Evolutionary conservation across 2,113 vertebrate species (phyloP), one percentile per base, ranked within the genome.

Genomic region (Albula goreensis): DNA sequence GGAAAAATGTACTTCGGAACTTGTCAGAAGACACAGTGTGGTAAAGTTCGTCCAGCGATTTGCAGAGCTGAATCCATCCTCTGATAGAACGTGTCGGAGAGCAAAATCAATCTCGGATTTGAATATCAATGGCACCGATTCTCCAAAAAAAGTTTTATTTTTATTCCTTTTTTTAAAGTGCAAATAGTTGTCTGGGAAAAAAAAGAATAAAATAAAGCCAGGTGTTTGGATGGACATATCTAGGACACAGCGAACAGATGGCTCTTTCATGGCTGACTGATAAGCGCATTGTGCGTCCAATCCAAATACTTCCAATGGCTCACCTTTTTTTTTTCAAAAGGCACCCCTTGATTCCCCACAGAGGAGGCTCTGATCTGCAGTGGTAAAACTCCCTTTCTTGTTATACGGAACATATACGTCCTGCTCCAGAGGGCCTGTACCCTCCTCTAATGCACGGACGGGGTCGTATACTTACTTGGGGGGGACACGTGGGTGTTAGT

Each of bases 1-100:
- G 86, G 89, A 91, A 86, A 92, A 87, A 86, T 86, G 88, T 81
- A 88, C 89, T 85, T 74, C 88, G 90, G 60, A 85, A 88, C 88
- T 66, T 86, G 74, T 17, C 56, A 60, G 85, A 87, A 88, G 84
- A 88, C 83, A 12, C 87, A 56, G 83, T 80, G 66, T 77, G 82
- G 56, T 83, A 41, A 80, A 48, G 80, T 52, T 81, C 74, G 87
- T 90, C 90, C 49, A 52, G 2, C 50, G 87, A 79, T 41, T 25
- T 56, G 31, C 22, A 31, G 52, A 85, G 49, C 52, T n/a, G 77
- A 52, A 57, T n/a, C 51, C 77, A 48, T 81, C 78, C 66, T 85
- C 57, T 10, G 19, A 80, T 22, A 50, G 15, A 49, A 22, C 15
- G 49, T 9, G 70, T 81, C 51, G 50, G 25, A 79, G 50, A 56